phyloP scores from a whole-genome alignment of 2,797 vertebrate genomes.

The Tarsius wallacei region DNA sequence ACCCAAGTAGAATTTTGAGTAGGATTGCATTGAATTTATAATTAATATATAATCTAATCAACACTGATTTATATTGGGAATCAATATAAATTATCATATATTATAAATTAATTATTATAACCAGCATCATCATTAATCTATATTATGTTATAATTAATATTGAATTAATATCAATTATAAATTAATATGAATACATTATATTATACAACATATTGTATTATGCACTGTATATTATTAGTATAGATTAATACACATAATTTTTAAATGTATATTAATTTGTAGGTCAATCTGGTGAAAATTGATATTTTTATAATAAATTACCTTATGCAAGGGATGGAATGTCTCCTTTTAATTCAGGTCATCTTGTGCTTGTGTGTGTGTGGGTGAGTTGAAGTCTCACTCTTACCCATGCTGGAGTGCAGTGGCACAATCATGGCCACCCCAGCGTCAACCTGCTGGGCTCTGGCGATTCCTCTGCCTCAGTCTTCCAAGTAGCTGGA shows the following conservation, averaged over 20 bases:
- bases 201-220: not conserved
- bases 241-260: not conserved
- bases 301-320: not conserved
- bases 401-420: no score
- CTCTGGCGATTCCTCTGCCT: no score
- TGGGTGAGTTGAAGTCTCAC: no score
- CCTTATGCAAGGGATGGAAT: not conserved
- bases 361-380: no score
- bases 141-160: not conserved
- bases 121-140: no score
- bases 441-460: no score
- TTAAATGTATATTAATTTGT: not conserved
- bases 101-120: not conserved
- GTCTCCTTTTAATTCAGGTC: not conserved
- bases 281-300: not conserved
- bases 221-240: not conserved
- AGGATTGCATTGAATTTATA: not conserved
- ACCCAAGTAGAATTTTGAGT: not conserved
- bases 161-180: not conserved
- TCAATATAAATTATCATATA: not conserved
- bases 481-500: no score
- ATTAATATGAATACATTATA: not conserved
- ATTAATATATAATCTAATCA: not conserved
- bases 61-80: not conserved
- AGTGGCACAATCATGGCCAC: no score